Conservation (phyloP, 2,113 vertebrate genomes). For the Hiodon alosoides region DNA sequence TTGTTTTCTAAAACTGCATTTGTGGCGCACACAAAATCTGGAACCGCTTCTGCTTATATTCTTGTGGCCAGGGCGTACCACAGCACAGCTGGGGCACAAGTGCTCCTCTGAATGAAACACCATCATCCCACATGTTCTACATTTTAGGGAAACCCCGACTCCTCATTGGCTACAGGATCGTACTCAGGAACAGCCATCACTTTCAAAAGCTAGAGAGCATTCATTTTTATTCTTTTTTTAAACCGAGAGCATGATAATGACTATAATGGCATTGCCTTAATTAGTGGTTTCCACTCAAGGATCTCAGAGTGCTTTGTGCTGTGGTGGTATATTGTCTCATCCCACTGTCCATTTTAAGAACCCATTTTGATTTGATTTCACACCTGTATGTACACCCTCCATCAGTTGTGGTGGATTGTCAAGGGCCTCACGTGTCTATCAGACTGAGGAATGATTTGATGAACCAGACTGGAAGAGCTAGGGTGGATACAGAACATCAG, state of each 20-base stretch:
- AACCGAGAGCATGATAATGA: not conserved
- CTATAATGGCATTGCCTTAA: not conserved
- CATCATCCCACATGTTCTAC: too few species aligned
- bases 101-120: too few species aligned
- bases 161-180: too few species aligned
- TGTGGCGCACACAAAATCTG: too few species aligned
- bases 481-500: not conserved
- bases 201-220: too few species aligned
- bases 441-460: not conserved
- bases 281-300: not conserved
- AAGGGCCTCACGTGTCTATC: not conserved
- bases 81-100: too few species aligned
- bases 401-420: conserved; percentile 13
- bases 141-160: too few species aligned
- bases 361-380: conserved; percentile 3
- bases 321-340: not conserved
- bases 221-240: not conserved
- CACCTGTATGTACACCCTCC: conserved; percentile 13
- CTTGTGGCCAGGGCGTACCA: too few species aligned
- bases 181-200: too few species aligned
- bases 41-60: too few species aligned
- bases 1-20: too few species aligned
- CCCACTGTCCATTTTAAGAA: not conserved
- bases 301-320: not conserved
- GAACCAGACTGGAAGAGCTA: not conserved